Conservation (phyloP, 2,113 vertebrate genomes). For the Brachyhypopomus occidentalis region DNA sequence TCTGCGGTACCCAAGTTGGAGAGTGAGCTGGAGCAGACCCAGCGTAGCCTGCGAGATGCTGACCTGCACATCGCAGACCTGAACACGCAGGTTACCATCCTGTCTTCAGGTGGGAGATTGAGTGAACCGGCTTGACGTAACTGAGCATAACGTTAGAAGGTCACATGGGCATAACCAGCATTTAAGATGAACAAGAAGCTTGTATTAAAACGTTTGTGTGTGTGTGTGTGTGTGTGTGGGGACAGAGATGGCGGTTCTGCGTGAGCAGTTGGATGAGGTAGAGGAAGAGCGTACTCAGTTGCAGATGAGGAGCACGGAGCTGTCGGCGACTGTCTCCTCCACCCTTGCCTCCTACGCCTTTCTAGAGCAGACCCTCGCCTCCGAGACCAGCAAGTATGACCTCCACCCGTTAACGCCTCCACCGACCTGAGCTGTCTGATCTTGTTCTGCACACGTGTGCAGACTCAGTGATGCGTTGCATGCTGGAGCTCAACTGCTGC, state of each 20-base stretch:
- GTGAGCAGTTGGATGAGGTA: conserved; percentile 66
- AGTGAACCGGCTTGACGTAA: neutral
- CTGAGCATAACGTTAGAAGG: neutral
- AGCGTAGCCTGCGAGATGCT: conserved; percentile 62
- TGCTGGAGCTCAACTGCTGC: neutral
- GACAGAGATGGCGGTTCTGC: conserved; percentile 74
- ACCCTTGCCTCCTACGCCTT: conserved; percentile 75
- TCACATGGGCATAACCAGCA: no score
- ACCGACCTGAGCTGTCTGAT: neutral
- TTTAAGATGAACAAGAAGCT: neutral
- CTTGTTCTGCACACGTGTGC: neutral
- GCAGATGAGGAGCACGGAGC: conserved; percentile 68
- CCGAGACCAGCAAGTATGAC: conserved; percentile 70
- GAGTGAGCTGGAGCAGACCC: conserved; percentile 60
- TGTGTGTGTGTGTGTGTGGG: conserved; percentile 11
- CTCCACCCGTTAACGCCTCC: neutral
- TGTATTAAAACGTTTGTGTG: neutral
- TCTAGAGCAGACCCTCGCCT: conserved; percentile 71
- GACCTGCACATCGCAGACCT: conserved; percentile 68
- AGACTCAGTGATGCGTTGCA: neutral
- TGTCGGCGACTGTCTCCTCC: conserved; percentile 74
- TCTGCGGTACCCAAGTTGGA: conserved; percentile 59
- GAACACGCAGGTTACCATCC: conserved; percentile 71
- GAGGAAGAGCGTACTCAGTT: conserved; percentile 68
- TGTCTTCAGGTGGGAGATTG: conserved; percentile 68